Base-by-base conservation (phyloP, 2,888 invertebrate genomes). In the Amiota mariae region DNA sequence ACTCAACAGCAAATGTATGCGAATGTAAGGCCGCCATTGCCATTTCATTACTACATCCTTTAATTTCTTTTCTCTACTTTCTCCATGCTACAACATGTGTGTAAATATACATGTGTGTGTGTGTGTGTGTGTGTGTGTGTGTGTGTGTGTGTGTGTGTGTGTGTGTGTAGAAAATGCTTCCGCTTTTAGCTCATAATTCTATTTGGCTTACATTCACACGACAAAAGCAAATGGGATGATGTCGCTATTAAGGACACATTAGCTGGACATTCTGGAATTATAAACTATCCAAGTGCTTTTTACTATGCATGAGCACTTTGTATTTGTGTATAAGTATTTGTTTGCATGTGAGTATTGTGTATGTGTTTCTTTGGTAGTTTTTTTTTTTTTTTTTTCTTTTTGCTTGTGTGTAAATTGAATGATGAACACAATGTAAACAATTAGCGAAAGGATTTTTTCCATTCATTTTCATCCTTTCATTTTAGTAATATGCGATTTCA, bases 201-300 rank as follows among this genome's bases (percentile, higher is more conserved):
- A 80, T 83, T 82, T 81, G 81, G 71, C 72, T 73, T 75, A 71
- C 76, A 68, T 49, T 75, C 78, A 75, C 73, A 77, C 75, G 76
- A 70, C 77, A 36, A 36, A 36, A 36, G 36, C 36, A 36, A 36
- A 36, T 36, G 82, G 76, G 79, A 81, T 83, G 82, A 82, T 83
- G 82, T 79, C 82, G 82, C 84, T 83, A 83, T 83, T 83, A 83
- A 83, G 84, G 84, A 84, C 82, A 83, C 82, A 83, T 83, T 83
- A 83, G 82, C 78, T 78, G 80, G 78, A 81, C 80, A 83, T 79
- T 83, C 77, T 78, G 76, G 79, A 84, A 82, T 83, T 83, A 84
- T 82, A 80, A 76, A 66, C 72, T 49, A 18, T 59, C 24, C 54
- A 48, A 67, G 61, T 71, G 71, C 56, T 47, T 48, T 36, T 36